Percentiles rank a stretch among this genome's conserved stretches.
These are phyloP conservation scores for Yponomeuta plumbellus DNA, from an alignment of 2,888 invertebrate species.

Conservation along the genomic window DNA sequence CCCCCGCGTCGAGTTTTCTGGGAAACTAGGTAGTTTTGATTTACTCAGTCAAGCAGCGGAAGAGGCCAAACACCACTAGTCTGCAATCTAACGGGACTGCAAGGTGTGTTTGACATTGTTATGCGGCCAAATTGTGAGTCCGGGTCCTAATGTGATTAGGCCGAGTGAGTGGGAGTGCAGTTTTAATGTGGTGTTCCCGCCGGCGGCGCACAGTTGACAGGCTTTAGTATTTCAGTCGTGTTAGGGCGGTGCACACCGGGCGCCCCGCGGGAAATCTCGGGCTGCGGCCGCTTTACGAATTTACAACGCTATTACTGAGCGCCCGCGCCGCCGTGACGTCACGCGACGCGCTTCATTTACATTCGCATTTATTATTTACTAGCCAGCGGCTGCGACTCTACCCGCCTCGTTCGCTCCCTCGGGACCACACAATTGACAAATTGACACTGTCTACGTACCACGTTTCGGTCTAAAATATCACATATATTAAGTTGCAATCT, in stretches of 20 bases:
- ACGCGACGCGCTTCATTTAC: constrained; percentile 5
- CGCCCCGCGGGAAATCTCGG: constrained; percentile 12
- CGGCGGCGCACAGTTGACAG: not conserved
- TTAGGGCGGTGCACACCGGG: constrained; percentile 8
- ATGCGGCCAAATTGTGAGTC: not conserved
- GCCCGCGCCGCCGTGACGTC: not conserved
- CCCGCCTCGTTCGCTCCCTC: not conserved
- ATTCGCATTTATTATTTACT: constrained; percentile 9
- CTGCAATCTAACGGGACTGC: not conserved
- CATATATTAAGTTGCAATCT: not conserved
- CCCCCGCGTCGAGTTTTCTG: not conserved
- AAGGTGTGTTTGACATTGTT: not conserved
- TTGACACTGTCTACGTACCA: not conserved
- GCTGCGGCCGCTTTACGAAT: constrained; percentile 8
- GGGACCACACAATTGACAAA: not conserved
- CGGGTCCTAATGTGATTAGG: not conserved
- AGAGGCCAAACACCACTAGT: not conserved
- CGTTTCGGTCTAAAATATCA: not conserved
- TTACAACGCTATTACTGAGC: constrained; percentile 12
- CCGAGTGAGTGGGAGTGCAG: not conserved
- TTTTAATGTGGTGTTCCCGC: not conserved
- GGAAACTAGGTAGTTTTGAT: not conserved
- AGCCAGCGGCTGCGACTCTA: not conserved
- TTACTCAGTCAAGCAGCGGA: not conserved
- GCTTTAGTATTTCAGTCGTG: not conserved